Conservation (phyloP, 2,113 vertebrate genomes). For the Hylia prasina region DNA sequence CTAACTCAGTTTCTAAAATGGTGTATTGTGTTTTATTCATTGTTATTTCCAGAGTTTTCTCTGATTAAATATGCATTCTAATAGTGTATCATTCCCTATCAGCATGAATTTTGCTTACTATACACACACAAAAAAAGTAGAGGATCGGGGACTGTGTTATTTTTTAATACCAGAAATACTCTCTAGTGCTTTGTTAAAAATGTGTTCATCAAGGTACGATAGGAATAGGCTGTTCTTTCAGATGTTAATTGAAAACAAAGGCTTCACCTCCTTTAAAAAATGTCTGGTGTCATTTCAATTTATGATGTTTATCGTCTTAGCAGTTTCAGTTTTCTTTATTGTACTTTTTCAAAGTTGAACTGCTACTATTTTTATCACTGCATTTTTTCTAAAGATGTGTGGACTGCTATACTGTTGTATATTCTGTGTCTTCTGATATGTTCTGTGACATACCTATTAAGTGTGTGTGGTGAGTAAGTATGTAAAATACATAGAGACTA, state of each 20-base stretch:
- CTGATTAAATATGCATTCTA: background rate
- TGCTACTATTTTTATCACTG: background rate
- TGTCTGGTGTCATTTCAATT: background rate
- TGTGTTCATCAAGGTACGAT: background rate
- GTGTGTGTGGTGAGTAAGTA: background rate
- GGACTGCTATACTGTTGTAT: background rate
- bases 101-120: background rate
- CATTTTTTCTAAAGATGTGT: background rate
- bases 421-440: background rate
- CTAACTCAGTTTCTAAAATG: background rate
- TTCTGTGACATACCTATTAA: background rate
- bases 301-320: background rate
- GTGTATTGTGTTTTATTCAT: background rate
- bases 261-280: background rate
- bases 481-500: background rate
- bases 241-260: background rate
- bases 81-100: background rate
- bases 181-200: background rate
- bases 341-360: background rate
- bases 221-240: background rate
- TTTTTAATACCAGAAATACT: background rate
- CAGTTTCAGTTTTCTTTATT: background rate
- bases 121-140: background rate
- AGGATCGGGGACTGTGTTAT: fast-evolving
- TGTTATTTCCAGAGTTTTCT: background rate